Conservation (phyloP, 2,113 vertebrate genomes). For the Myotis lucifugus region DNA sequence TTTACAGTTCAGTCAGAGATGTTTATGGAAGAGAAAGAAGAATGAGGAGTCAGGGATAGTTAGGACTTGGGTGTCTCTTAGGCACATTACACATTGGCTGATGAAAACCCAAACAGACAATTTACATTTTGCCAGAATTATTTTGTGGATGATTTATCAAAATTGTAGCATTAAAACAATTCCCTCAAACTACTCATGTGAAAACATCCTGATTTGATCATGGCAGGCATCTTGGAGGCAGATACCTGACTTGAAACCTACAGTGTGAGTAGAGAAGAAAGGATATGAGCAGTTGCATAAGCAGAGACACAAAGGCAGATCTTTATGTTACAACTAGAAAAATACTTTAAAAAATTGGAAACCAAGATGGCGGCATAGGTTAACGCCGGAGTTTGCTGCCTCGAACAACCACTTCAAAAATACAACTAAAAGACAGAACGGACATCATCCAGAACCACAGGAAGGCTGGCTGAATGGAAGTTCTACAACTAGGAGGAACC, state of each 20-base stretch:
- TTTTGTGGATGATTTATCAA: not conserved
- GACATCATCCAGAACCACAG: no score
- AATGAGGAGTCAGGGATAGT: not conserved
- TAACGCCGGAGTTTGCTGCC: no score
- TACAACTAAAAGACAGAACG: no score
- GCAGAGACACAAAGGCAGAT: not conserved
- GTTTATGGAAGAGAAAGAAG: not conserved
- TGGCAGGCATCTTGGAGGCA: not conserved
- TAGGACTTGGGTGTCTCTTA: not conserved
- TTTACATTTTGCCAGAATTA: not conserved
- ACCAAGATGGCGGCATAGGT: no score
- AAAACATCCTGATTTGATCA: not conserved
- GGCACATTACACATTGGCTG: not conserved
- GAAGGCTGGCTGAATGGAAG: no score
- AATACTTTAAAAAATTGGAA: constrained; percentile 19
- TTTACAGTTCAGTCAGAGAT: not conserved
- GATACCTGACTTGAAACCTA: not conserved
- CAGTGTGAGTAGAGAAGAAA: not conserved
- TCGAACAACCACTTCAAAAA: no score
- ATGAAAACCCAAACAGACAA: not conserved
- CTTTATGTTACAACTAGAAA: not conserved
- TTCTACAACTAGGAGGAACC: no score
- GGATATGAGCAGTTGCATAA: not conserved
- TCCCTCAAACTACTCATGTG: not conserved
- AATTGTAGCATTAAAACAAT: not conserved